Base-by-base conservation (phyloP, 2,888 invertebrate species). In the Volucella inanis region DNA sequence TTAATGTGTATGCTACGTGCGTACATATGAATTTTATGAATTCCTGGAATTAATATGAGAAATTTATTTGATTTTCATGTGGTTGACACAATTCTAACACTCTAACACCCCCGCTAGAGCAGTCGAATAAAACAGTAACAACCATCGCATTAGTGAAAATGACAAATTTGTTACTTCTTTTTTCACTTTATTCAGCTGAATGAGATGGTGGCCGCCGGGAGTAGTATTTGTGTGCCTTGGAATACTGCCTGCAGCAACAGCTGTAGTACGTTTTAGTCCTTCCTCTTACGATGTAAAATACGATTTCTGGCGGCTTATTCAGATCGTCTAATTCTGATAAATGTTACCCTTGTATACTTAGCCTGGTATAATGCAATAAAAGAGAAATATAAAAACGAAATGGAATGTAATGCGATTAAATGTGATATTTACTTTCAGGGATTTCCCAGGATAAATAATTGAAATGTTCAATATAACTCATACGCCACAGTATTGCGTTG, bases 381-480 rank as follows among this genome's bases (percentile, higher is more conserved):
- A 74, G 22, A 18, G 49, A 22, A 11, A 49, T 31, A 31, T 64
- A 55, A 64, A 64, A 18, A 50, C 3, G 31, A 62, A 77, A 78
- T 55, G 54, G 41, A 64, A 57, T 78, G 71, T 71, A 59, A 71
- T 64, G 39, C 57, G 43, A 64, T 78, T 71, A 78, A 57, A 65
- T 78, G 65, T 71, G 55, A 22, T 78, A 65, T 78, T 78, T 78
- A 64, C 71, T 71, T 78, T 78, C 18, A 52, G 54, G 70, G 77
- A 70, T 70, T 77, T 62, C 31, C 31, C 12, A 14, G 64, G 31
- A 50, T 78, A 78, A 78, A 64, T 78, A 71, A 78, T 78, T 71
- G 71, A 71, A 71, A 78, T 64, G 64, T 64, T 71, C 71, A 64
- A 78, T 71, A 78, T 78, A 57, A 64, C 64, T 57, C 78, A 78